Base-by-base conservation (phyloP, 2,797 vertebrate genomes). In the Zalophus californianus region DNA sequence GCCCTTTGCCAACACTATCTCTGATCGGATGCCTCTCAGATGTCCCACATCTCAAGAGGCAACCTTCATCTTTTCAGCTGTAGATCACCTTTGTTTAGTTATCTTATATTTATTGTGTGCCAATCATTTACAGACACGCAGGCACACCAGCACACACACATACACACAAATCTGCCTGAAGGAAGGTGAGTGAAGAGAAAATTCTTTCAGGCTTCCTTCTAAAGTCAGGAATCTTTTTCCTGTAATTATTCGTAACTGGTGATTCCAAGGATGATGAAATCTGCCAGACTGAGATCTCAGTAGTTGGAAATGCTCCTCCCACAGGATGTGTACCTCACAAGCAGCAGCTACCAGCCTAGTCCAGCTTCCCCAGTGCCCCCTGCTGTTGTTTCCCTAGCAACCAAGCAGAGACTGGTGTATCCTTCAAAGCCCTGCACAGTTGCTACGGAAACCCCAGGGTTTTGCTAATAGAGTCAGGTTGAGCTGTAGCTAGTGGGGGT, bases 361-460 rank as follows among this genome's bases (percentile, higher is more conserved):
- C 54, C 75, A 90, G 66, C 68, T 92, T 91, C 66, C 93, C 64
- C 32, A 18, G 60, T 93, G 68, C 54, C 90, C 95, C 54, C 89
- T 89, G 85, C 4, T 70, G 48, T 54, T 94, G 97, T 97, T 96
- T 96, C 97, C 96, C 73, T 98, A 86, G 98, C 97, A 98, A 98
- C 97, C 48, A 73, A 27, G 50, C 94, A 90, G 79, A 54, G 68
- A n/a, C 80, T 93, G 44, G 91, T 91, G 89, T 64, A 91, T 75
- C 91, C 95, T 73, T 56, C 72, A 58, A 96, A 94, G 96, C 91
- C 95, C 94, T 73, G n/a, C 80, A 82, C 92, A 93, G 95, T 96
- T 98, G 95, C 93, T 96, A 92, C 58, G 3, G 94, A 98, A 96
- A 97, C 90, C 91, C 96, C 18, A 90, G 93, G 68, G 96, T 62